phyloP scores from a whole-genome alignment of 2,888 invertebrate species.

The Macrophya alboannulata region DNA sequence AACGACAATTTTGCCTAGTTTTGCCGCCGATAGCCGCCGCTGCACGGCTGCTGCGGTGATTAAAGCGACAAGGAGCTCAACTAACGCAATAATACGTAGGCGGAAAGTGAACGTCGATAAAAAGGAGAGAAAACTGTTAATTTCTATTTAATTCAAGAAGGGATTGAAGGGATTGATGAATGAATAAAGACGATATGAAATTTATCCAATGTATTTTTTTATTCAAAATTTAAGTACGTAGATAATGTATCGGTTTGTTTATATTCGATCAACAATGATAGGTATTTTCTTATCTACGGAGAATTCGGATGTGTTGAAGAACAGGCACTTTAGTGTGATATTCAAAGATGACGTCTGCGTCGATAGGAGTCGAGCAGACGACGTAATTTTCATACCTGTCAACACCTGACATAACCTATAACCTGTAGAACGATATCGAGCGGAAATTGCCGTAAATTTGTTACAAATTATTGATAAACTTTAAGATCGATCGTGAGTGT shows the following conservation, averaged over 20 bases:
- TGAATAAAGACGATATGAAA: neutral
- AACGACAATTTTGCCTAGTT: constrained; percentile 38
- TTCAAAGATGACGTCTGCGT: constrained; percentile 20
- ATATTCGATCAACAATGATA: neutral
- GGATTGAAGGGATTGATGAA: neutral
- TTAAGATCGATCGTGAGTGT: neutral
- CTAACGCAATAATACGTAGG: neutral
- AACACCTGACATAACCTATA: constrained; percentile 35
- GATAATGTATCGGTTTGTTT: neutral
- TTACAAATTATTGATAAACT: neutral
- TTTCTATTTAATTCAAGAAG: neutral
- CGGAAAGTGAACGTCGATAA: neutral
- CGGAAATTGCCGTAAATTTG: neutral
- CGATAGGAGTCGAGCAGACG: constrained; percentile 25
- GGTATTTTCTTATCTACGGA: neutral
- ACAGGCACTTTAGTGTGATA: neutral
- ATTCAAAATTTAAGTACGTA: neutral
- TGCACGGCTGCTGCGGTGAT: neutral
- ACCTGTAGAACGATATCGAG: neutral
- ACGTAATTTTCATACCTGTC: neutral
- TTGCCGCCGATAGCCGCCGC: constrained; percentile 42
- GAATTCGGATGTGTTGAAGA: neutral
- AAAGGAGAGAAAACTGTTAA: neutral
- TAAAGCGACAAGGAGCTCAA: neutral
- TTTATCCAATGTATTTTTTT: neutral